phyloP scores from a whole-genome alignment of 2,797 vertebrate genomes.

The Diglossa cyanea region DNA sequence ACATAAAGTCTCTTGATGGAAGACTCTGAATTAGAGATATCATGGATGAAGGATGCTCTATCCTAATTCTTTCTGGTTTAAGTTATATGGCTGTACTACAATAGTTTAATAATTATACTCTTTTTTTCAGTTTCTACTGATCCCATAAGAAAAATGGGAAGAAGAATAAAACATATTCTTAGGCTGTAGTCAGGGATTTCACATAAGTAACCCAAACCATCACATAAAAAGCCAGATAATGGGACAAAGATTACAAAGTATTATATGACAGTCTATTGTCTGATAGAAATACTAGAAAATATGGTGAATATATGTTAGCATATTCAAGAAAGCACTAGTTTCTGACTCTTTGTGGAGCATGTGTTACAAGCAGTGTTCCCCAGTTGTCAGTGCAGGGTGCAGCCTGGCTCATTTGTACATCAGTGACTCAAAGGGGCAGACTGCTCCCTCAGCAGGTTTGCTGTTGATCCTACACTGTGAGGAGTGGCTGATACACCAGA shows the following conservation, averaged over 20 bases:
- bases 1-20: background rate
- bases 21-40: background rate
- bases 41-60: background rate
- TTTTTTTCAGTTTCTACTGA: background rate
- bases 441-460: background rate
- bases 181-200: background rate
- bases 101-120: background rate
- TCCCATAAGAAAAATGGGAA: background rate
- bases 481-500: background rate
- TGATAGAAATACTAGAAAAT: background rate
- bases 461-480: background rate
- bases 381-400: rapidly evolving
- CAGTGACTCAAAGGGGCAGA: background rate
- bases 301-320: background rate
- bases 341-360: background rate
- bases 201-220: background rate
- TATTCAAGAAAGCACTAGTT: background rate
- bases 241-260: background rate
- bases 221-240: background rate
- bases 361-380: rapidly evolving
- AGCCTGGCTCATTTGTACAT: background rate
- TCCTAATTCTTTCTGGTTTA: background rate
- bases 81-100: background rate
- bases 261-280: background rate
- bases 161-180: rapidly evolving